A percentile compares a stretch with the other conserved stretches of the same genome.
Evolutionary conservation across 1,140 invertebrate genomes (phyloP).

Genomic region (Vollenhovia emeryi): DNA sequence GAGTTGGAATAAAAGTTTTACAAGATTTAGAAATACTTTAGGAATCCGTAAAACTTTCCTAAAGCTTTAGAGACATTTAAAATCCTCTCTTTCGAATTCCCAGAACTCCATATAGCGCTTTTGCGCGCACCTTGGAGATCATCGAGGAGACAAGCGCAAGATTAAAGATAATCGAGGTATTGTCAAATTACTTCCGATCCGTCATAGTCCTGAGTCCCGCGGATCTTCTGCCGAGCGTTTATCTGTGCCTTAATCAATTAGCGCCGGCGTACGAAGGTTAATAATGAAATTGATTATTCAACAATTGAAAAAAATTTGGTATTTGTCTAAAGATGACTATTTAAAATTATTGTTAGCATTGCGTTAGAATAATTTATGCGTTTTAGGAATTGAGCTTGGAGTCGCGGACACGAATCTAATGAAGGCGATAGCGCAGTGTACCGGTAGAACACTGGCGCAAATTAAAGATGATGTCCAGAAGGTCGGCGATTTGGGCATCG

Average conservation of each 20-base stretch:
- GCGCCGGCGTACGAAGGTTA: slow-evolving; percentile 96
- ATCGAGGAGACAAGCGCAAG: slow-evolving; percentile 96
- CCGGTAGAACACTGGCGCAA: slow-evolving; percentile 94
- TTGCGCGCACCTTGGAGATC: slow-evolving; percentile 95
- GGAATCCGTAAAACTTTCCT: slow-evolving; percentile 21
- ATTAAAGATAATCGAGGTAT: slow-evolving; percentile 97
- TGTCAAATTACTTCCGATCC: slow-evolving; percentile 97
- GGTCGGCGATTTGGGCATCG: slow-evolving; percentile 96
- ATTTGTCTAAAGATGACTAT: slow-evolving; percentile 10
- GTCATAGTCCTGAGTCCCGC: slow-evolving; percentile 95
- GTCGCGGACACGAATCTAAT: slow-evolving; percentile 97
- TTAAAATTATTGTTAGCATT: slow-evolving; percentile 4
- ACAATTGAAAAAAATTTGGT: neutral
- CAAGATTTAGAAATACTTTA: neutral
- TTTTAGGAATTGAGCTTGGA: slow-evolving; percentile 91
- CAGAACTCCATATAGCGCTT: slow-evolving; percentile 96
- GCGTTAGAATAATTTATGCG: neutral
- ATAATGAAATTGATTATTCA: slow-evolving; percentile 49
- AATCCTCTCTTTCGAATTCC: slow-evolving; percentile 68
- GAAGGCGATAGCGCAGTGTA: slow-evolving; percentile 97
- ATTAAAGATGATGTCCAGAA: slow-evolving; percentile 93
- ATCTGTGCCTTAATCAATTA: slow-evolving; percentile 97
- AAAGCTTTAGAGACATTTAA: neutral
- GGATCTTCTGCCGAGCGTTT: slow-evolving; percentile 96
- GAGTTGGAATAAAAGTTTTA: slow-evolving; percentile 70